Evolutionary conservation across 2,797 vertebrate species (phyloP).

Genomic region (Tympanoctomys barrerae): DNA sequence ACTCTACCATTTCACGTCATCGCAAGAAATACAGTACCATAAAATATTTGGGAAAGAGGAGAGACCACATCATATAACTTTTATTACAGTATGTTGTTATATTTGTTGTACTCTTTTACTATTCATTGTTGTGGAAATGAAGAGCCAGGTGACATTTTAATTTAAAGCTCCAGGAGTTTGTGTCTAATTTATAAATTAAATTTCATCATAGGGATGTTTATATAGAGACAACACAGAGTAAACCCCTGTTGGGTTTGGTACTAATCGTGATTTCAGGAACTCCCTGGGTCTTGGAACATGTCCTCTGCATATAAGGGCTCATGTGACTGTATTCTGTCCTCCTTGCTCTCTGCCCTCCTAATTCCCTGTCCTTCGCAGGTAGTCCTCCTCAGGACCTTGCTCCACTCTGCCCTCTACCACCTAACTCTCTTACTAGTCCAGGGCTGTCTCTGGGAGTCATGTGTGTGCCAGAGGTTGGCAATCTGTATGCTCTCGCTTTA

Average conservation of each 20-base stretch:
- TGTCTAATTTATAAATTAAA: not conserved
- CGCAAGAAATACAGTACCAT: not conserved
- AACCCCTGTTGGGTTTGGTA: not conserved
- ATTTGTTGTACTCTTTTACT: not conserved
- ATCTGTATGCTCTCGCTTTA: rapidly evolving
- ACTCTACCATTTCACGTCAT: too few species aligned
- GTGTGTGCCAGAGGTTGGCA: not conserved
- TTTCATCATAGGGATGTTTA: not conserved
- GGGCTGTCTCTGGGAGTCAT: not conserved
- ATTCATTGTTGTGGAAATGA: not conserved
- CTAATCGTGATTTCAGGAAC: not conserved
- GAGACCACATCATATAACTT: not conserved
- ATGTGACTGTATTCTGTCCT: not conserved
- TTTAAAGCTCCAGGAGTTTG: not conserved
- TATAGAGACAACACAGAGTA: not conserved
- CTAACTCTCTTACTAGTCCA: not conserved
- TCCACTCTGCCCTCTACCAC: rapidly evolving
- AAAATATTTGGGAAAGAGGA: not conserved
- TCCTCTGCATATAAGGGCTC: not conserved
- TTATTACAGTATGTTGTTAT: not conserved
- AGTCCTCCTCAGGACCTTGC: too few species aligned
- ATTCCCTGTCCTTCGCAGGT: not conserved
- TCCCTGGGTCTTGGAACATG: not conserved
- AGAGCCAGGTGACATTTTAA: not conserved
- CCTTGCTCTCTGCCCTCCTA: too few species aligned